Conservation (phyloP, 2,888 invertebrate genomes). For the Furcula furcula region DNA sequence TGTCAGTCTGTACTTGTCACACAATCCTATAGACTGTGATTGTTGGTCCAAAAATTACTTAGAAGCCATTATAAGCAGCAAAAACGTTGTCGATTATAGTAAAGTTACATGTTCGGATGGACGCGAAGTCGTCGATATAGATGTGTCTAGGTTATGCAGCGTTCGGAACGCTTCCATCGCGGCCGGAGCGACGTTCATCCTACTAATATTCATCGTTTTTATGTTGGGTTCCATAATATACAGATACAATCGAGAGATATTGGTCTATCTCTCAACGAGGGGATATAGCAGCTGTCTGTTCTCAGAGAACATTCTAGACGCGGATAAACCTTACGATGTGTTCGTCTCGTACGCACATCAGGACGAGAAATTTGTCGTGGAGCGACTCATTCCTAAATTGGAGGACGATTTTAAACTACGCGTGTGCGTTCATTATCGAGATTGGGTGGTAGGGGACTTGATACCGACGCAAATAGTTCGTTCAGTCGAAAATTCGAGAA, state of each 20-base stretch:
- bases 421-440: slow-evolving; percentile 87
- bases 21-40: slow-evolving; percentile 13
- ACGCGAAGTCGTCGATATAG: slow-evolving; percentile 7
- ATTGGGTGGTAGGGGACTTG: slow-evolving; percentile 88
- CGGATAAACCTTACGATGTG: slow-evolving; percentile 84
- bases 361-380: too few species aligned
- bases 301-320: slow-evolving; percentile 21
- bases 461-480: slow-evolving; percentile 86
- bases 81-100: background rate
- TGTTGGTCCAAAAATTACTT: slow-evolving; percentile 12
- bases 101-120: background rate
- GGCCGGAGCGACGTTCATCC: slow-evolving; percentile 13
- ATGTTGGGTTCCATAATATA: slow-evolving; percentile 10
- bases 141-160: slow-evolving; percentile 28
- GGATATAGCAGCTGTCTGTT: slow-evolving; percentile 17
- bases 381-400: slow-evolving; percentile 86
- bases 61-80: background rate
- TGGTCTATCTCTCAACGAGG: slow-evolving; percentile 23
- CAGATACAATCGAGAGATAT: slow-evolving; percentile 23
- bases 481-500: slow-evolving; percentile 86
- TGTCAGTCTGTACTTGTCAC: slow-evolving; percentile 8
- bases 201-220: slow-evolving; percentile 4
- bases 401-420: slow-evolving; percentile 64
- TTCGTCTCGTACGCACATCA: slow-evolving; percentile 90
- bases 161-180: slow-evolving; percentile 15